These are phyloP conservation scores for Montipora efflorescens DNA, from an alignment of 64 coral and sea anemone species.

Conservation along the genomic window DNA sequence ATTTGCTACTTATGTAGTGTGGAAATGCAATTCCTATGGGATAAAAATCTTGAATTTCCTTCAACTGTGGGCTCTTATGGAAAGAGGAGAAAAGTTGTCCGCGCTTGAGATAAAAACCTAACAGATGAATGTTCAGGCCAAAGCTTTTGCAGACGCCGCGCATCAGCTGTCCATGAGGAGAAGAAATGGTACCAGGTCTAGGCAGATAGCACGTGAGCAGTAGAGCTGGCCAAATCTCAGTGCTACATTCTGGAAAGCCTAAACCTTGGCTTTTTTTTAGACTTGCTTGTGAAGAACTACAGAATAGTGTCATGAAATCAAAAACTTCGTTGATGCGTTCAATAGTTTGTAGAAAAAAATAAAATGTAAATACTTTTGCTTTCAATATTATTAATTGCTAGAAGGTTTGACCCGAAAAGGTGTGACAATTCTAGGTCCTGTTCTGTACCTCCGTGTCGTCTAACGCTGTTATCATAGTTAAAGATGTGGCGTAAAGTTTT, in stretches of 20 bases:
- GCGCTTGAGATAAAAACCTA: constrained; percentile 74
- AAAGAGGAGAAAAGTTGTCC: constrained; percentile 85
- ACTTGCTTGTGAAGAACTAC: not conserved
- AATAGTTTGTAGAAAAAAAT: no score
- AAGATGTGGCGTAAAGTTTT: no score
- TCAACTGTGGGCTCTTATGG: constrained; percentile 68
- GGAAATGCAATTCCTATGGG: no score
- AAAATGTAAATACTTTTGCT: not conserved
- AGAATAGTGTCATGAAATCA: not conserved
- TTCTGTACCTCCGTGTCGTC: no score
- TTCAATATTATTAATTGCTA: not conserved
- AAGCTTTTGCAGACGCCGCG: constrained; percentile 72
- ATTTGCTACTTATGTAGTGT: no score
- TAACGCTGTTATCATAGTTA: no score
- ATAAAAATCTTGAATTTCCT: no score
- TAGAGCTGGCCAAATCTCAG: not conserved
- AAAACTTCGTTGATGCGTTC: not conserved
- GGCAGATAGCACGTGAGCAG: not conserved
- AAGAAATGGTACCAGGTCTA: constrained; percentile 99
- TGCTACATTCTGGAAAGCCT: not conserved
- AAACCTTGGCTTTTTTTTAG: not conserved
- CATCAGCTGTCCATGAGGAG: constrained; percentile 87
- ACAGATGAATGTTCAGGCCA: constrained; percentile 77
- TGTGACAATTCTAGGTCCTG: not conserved
- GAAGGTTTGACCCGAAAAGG: not conserved